A percentile compares a stretch with the other conserved stretches of the same genome.
These are phyloP conservation scores for Eclectus roratus DNA, from an alignment of 2,113 vertebrate genomes.

Conservation along the genomic window DNA sequence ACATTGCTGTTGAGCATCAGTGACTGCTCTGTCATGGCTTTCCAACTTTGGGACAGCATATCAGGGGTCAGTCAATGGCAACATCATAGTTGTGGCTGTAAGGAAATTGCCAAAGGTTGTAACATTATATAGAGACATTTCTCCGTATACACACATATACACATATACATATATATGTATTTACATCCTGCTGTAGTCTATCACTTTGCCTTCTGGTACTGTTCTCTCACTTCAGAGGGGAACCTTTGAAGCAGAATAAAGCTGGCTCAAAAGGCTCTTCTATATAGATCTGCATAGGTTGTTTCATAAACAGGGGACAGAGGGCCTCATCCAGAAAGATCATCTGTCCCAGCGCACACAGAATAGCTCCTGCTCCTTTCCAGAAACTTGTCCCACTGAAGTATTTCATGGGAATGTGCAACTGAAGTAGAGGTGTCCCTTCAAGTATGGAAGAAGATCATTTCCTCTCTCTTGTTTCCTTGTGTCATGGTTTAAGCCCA, in stretches of 20 bases:
- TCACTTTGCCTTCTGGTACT: neutral
- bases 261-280: neutral
- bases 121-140: rapidly evolving
- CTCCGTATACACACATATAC: rapidly evolving
- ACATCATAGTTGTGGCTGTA: neutral
- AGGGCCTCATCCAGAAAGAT: neutral
- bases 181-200: neutral
- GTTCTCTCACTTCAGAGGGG: neutral
- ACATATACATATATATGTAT: neutral
- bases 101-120: neutral
- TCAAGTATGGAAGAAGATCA: neutral
- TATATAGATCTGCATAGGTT: neutral
- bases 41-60: neutral
- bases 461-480: neutral
- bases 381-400: neutral
- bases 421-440: neutral
- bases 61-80: neutral
- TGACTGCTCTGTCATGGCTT: neutral
- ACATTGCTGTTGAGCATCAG: neutral
- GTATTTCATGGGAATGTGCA: neutral
- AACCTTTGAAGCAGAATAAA: neutral
- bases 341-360: neutral
- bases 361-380: neutral
- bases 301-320: neutral
- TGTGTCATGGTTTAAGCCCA: no score